Evolutionary conservation across 2,113 vertebrate species (phyloP).

Genomic region (Odobenus rosmarus): DNA sequence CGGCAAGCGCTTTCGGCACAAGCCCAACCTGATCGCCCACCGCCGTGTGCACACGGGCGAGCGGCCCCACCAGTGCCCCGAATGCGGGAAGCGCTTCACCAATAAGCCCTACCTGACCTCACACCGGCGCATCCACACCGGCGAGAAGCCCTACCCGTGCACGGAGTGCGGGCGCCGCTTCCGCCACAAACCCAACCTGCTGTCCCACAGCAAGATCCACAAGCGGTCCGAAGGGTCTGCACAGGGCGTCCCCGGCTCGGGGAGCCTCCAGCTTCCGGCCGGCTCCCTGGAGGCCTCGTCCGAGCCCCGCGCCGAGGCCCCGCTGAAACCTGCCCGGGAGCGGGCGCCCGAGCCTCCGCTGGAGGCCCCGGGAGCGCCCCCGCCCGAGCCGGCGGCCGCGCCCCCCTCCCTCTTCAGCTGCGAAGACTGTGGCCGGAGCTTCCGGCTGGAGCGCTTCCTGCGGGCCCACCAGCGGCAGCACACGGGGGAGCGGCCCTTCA

Average conservation of each 20-base stretch:
- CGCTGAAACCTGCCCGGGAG: neutral
- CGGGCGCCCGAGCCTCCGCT: fast-evolving
- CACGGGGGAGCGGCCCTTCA: slow-evolving; percentile 84
- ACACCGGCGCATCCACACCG: slow-evolving; percentile 81
- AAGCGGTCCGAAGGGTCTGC: slow-evolving; percentile 64
- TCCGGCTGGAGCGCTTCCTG: slow-evolving; percentile 77
- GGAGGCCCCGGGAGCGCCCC: neutral
- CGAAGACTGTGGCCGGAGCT: slow-evolving; percentile 65
- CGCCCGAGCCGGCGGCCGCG: neutral
- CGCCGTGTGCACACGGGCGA: slow-evolving; percentile 82
- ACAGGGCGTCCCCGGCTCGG: neutral
- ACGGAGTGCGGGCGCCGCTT: slow-evolving; percentile 78
- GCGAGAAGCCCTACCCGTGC: slow-evolving; percentile 82
- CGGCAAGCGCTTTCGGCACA: slow-evolving; percentile 84
- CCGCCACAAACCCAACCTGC: slow-evolving; percentile 82
- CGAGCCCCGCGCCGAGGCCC: neutral
- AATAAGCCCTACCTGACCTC: slow-evolving; percentile 83
- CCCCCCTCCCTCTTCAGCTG: slow-evolving; percentile 22
- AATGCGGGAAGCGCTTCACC: slow-evolving; percentile 87
- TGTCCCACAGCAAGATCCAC: slow-evolving; percentile 84
- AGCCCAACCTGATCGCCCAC: slow-evolving; percentile 82
- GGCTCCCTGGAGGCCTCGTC: neutral
- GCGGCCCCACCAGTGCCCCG: slow-evolving; percentile 79
- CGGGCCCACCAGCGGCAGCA: slow-evolving; percentile 76
- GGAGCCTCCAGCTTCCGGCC: neutral